These are phyloP conservation scores for Anseranas semipalmata DNA, from an alignment of 2,113 vertebrate genomes.

Conservation along the genomic window DNA sequence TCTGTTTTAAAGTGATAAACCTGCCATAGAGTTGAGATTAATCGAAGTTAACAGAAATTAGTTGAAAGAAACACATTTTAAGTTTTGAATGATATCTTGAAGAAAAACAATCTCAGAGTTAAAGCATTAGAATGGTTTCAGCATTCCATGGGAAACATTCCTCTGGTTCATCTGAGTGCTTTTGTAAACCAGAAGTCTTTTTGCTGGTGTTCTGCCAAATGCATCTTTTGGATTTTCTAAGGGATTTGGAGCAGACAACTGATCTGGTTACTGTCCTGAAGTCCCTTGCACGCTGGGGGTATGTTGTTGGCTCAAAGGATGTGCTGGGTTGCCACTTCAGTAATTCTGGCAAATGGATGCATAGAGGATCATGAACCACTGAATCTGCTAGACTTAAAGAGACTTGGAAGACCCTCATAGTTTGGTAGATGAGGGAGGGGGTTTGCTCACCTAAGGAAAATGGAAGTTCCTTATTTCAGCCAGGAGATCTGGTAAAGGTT, in stretches of 20 bases:
- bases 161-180: background rate
- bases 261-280: background rate
- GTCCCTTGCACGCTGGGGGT: background rate
- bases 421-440: background rate
- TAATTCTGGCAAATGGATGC: background rate
- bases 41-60: background rate
- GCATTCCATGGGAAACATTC: background rate
- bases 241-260: background rate
- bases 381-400: background rate
- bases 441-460: background rate
- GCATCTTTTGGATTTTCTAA: background rate
- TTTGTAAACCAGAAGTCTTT: background rate
- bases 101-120: background rate
- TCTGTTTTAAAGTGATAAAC: background rate
- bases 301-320: background rate
- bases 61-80: background rate
- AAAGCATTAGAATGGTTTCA: background rate
- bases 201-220: background rate
- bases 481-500: background rate
- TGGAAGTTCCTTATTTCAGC: background rate
- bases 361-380: background rate
- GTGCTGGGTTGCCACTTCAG: background rate
- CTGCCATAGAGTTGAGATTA: background rate
- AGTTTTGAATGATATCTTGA: background rate
- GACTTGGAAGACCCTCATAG: background rate